These are phyloP conservation scores for Coelopa frigida DNA, from an alignment of 1,140 invertebrate species.

Conservation along the genomic window DNA sequence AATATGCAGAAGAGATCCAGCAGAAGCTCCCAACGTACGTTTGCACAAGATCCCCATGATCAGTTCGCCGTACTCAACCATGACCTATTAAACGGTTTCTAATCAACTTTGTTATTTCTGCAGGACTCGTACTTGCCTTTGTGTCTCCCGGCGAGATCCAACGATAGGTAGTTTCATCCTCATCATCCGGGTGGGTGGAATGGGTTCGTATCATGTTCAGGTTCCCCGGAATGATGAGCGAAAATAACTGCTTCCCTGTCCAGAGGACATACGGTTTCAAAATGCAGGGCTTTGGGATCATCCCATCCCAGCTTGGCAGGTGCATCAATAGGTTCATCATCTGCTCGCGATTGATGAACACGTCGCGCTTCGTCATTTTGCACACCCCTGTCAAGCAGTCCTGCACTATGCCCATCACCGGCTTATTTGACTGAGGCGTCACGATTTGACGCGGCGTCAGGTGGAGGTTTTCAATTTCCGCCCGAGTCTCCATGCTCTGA, in stretches of 20 bases:
- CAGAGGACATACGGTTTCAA: slow-evolving; percentile 93
- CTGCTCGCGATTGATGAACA: slow-evolving; percentile 92
- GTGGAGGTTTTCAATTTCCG: slow-evolving; percentile 94
- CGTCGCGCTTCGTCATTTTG: slow-evolving; percentile 98
- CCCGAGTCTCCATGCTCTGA: slow-evolving; percentile 96
- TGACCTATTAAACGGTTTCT: slow-evolving; percentile 44
- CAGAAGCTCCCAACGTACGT: slow-evolving; percentile 89
- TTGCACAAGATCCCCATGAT: slow-evolving; percentile 96
- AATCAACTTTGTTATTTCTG: neutral
- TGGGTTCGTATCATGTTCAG: slow-evolving; percentile 95
- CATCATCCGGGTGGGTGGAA: slow-evolving; percentile 97
- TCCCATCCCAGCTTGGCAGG: slow-evolving; percentile 95
- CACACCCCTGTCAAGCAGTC: slow-evolving; percentile 94
- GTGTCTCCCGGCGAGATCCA: slow-evolving; percentile 99
- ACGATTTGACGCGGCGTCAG: slow-evolving; percentile 95
- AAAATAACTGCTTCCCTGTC: slow-evolving; percentile 96
- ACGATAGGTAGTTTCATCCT: slow-evolving; percentile 94
- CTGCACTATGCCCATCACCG: slow-evolving; percentile 99
- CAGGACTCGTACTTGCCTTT: slow-evolving; percentile 58
- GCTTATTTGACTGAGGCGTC: slow-evolving; percentile 91
- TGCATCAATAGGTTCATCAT: slow-evolving; percentile 98
- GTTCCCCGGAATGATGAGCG: slow-evolving; percentile 94
- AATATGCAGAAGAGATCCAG: slow-evolving; percentile 92
- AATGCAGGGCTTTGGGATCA: slow-evolving; percentile 94
- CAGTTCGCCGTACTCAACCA: slow-evolving; percentile 94